Conservation (phyloP, 2,797 vertebrate genomes). For the Fistularia tabacaria region DNA sequence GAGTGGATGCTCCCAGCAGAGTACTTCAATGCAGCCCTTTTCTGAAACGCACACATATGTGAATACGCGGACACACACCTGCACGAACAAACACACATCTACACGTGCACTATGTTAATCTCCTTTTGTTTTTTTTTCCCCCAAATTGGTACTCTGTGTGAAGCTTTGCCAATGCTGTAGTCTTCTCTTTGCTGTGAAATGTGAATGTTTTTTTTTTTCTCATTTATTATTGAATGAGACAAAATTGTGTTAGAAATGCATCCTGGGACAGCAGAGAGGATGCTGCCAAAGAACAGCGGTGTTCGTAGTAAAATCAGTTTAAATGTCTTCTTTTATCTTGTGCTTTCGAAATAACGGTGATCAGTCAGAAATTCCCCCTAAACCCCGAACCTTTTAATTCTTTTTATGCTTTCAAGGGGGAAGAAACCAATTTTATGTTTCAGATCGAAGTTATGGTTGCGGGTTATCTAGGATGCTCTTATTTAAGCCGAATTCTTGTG, state of each 20-base stretch:
- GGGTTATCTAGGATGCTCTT: too few relatives aligned
- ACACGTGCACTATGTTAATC: slow-evolving; percentile 56
- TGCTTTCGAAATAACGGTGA: too few relatives aligned
- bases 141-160: slow-evolving; percentile 11
- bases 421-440: too few relatives aligned
- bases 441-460: too few relatives aligned
- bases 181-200: slow-evolving; percentile 12
- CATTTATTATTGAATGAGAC: slow-evolving; percentile 20
- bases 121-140: slow-evolving; percentile 46
- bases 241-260: slow-evolving; percentile 7
- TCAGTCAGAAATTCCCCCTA: too few relatives aligned
- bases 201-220: slow-evolving; percentile 18
- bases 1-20: slow-evolving; percentile 72
- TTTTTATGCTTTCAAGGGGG: too few relatives aligned
- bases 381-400: too few relatives aligned
- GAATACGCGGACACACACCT: slow-evolving; percentile 11
- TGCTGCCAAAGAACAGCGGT: too few relatives aligned
- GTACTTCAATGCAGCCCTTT: slow-evolving; percentile 59
- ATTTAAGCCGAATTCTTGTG: too few relatives aligned
- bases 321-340: too few relatives aligned
- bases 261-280: too few relatives aligned
- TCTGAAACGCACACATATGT: slow-evolving; percentile 46
- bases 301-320: too few relatives aligned
- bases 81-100: slow-evolving; percentile 32
- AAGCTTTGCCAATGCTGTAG: slow-evolving; percentile 32